These are phyloP conservation scores for Pelobates fuscus DNA, from an alignment of 2,113 vertebrate genomes.

Conservation along the genomic window DNA sequence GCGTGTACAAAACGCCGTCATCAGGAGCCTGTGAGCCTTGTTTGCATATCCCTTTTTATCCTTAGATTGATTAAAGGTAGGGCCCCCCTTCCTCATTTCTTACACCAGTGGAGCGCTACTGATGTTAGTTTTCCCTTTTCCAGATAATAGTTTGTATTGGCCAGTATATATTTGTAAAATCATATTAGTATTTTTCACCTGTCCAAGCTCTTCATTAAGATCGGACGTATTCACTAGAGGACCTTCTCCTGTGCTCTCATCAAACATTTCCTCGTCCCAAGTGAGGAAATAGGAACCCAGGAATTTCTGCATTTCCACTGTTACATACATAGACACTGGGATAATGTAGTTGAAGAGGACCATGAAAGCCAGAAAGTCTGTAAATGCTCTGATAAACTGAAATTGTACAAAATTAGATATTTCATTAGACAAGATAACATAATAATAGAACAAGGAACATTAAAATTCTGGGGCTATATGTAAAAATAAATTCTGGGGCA, in stretches of 20 bases:
- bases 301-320: constrained; percentile 99
- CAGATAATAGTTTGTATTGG: too few relatives aligned
- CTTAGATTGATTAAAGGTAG: too few relatives aligned
- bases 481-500: too few relatives aligned
- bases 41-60: too few relatives aligned
- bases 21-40: too few relatives aligned
- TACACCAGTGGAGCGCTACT: too few relatives aligned
- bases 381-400: constrained; percentile 90
- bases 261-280: constrained; percentile 97
- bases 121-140: too few relatives aligned
- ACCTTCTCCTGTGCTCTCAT: constrained; percentile 85
- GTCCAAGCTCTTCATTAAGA: constrained; percentile 94
- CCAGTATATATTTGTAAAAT: too few relatives aligned
- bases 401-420: constrained; percentile 28
- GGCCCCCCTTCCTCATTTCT: too few relatives aligned
- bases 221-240: constrained; percentile 96
- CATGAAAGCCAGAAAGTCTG: constrained; percentile 98
- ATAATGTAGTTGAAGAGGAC: constrained; percentile 99
- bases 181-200: constrained; percentile 80
- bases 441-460: neutral
- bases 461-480: too few relatives aligned
- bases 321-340: constrained; percentile 98
- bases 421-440: neutral
- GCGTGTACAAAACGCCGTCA: too few relatives aligned
- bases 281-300: constrained; percentile 95